These are phyloP conservation scores for Hyperoplus immaculatus DNA, from an alignment of 2,797 vertebrate species.

Conservation along the genomic window DNA sequence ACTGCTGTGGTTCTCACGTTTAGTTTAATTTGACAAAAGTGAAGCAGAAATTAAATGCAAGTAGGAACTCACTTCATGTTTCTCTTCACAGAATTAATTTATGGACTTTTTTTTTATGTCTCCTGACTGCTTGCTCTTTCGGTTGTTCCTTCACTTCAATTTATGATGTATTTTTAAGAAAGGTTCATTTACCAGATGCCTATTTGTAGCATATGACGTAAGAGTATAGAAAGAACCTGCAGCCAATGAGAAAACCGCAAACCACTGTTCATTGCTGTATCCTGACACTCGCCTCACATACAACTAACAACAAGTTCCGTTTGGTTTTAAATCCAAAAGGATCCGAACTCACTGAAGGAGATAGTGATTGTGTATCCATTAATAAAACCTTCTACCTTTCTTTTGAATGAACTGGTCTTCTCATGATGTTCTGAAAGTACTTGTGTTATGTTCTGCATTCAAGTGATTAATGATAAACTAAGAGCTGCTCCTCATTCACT, in stretches of 20 bases:
- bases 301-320: slow-evolving; percentile 28
- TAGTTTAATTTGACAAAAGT: slow-evolving; percentile 30
- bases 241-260: slow-evolving; percentile 6
- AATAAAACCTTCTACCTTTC: slow-evolving; percentile 64
- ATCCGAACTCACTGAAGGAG: slow-evolving; percentile 29
- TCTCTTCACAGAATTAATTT: not conserved
- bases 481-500: not conserved
- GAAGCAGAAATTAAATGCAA: slow-evolving; percentile 4
- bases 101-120: slow-evolving; percentile 5
- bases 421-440: slow-evolving; percentile 57
- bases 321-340: slow-evolving; percentile 25
- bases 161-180: slow-evolving; percentile 20
- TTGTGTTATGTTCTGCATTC: slow-evolving; percentile 48
- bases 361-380: slow-evolving; percentile 35
- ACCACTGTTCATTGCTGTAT: slow-evolving; percentile 26
- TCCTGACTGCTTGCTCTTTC: slow-evolving; percentile 1
- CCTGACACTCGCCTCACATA: slow-evolving; percentile 54
- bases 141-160: not conserved
- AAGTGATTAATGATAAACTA: slow-evolving; percentile 29
- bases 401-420: slow-evolving; percentile 23
- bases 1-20: slow-evolving; percentile 5
- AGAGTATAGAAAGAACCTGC: slow-evolving; percentile 14
- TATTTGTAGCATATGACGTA: slow-evolving; percentile 51
- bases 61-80: not conserved
- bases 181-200: slow-evolving; percentile 56